Percentiles rank a stretch among this genome's conserved stretches.
These are phyloP conservation scores for Mormyrops boulengeri DNA, from an alignment of 2,797 vertebrate genomes.

Conservation along the genomic window DNA sequence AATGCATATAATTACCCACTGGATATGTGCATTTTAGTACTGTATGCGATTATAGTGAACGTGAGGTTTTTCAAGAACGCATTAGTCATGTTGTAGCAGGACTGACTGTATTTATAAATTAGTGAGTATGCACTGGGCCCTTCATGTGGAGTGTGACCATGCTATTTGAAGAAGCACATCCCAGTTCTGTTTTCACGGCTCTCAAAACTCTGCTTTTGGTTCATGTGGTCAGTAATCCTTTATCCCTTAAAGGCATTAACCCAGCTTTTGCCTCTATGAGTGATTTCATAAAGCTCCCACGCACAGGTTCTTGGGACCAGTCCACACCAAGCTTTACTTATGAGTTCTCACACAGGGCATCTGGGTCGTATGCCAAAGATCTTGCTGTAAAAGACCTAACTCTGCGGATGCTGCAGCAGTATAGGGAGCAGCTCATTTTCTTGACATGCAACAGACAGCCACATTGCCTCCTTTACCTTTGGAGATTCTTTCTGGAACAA, in stretches of 20 bases:
- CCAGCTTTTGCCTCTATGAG: not conserved
- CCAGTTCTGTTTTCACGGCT: not conserved
- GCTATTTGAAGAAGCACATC: not conserved
- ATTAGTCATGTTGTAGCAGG: not conserved
- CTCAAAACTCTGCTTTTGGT: not conserved
- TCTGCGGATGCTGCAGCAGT: not conserved
- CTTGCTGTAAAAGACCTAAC: not conserved
- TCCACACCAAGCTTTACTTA: not conserved
- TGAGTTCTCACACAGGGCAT: not conserved
- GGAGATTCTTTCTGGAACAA: not conserved
- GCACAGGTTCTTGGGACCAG: not conserved
- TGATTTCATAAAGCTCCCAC: constrained; percentile 1
- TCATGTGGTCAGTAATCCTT: not conserved
- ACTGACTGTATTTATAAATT: not conserved
- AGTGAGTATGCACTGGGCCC: not conserved
- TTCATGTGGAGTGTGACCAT: not conserved
- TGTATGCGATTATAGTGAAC: not conserved
- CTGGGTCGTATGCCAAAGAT: not conserved
- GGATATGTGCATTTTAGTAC: not conserved
- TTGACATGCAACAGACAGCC: not conserved
- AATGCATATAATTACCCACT: not conserved
- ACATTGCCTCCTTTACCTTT: not conserved
- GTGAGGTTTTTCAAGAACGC: not conserved
- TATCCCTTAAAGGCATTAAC: not conserved
- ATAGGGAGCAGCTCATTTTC: not conserved